Percentiles rank a stretch among this genome's conserved stretches.
phyloP scores from a whole-genome alignment of 2,888 invertebrate species.

The Euphydryas editha region DNA sequence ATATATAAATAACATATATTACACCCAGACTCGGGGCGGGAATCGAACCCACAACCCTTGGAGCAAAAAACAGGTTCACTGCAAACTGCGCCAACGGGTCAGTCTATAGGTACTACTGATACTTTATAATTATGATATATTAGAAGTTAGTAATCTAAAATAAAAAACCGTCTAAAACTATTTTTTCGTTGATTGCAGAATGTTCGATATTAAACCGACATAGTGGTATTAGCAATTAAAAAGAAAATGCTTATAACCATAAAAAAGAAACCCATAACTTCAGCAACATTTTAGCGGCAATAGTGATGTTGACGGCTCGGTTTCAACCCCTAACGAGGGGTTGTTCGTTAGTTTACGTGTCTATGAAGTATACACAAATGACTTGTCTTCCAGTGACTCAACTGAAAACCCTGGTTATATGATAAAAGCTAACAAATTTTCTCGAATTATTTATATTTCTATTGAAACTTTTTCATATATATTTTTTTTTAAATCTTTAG shows the following conservation, averaged over 20 bases:
- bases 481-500: background rate
- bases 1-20: no score
- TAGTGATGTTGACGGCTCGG: constrained; percentile 13
- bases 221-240: background rate
- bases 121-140: no score
- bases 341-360: constrained; percentile 28
- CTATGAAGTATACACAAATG: constrained; percentile 30
- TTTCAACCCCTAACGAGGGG: constrained; percentile 28
- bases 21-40: no score
- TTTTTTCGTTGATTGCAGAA: background rate
- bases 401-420: constrained; percentile 35
- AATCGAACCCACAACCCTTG: no score
- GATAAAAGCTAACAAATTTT: background rate
- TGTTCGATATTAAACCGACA: background rate
- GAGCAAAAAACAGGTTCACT: no score
- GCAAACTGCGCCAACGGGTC: no score
- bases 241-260: background rate
- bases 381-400: constrained; percentile 32
- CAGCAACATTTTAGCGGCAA: constrained; percentile 11
- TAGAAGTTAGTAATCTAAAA: background rate
- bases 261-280: background rate
- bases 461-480: background rate
- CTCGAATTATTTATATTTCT: background rate
- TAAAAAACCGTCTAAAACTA: background rate
- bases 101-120: no score